phyloP scores from a whole-genome alignment of 2,888 invertebrate genomes.

The Hirtodrosophila confusa region DNA sequence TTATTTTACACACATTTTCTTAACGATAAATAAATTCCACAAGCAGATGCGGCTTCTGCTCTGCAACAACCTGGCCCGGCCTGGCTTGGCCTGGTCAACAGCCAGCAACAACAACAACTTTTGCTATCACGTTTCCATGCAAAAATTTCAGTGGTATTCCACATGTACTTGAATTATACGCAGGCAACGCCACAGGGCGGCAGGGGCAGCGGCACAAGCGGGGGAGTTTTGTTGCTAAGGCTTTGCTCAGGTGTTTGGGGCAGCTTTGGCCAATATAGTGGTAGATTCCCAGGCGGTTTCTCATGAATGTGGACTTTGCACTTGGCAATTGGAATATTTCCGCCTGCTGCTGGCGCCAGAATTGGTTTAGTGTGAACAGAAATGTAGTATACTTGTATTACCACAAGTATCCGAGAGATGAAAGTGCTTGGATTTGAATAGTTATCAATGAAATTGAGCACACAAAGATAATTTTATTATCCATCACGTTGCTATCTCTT shows the following conservation, averaged over 20 bases:
- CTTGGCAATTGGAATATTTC: constrained; percentile 48
- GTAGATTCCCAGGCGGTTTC: background rate
- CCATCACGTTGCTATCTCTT: background rate
- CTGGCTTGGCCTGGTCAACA: constrained; percentile 43
- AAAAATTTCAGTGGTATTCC: constrained; percentile 71
- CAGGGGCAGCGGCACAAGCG: background rate
- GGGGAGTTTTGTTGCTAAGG: constrained; percentile 11
- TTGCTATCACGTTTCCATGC: constrained; percentile 80
- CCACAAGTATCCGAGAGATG: no score
- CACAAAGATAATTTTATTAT: no score
- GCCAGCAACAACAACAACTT: constrained; percentile 42
- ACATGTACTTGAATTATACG: constrained; percentile 69
- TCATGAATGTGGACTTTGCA: constrained; percentile 24
- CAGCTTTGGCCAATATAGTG: constrained; percentile 13
- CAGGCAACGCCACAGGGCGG: background rate
- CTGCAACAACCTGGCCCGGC: constrained; percentile 44
- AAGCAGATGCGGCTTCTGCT: constrained; percentile 67
- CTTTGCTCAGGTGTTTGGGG: constrained; percentile 21
- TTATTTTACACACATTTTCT: constrained; percentile 77
- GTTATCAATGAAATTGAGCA: no score
- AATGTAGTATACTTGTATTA: no score
- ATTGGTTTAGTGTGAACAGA: constrained; percentile 9
- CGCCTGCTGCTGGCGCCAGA: constrained; percentile 41
- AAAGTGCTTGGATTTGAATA: no score
- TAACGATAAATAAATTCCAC: constrained; percentile 77